Evolutionary conservation across 2,888 invertebrate species (phyloP), one percentile per base, ranked within the genome.

Genomic region (Neuroscelio doddi): DNA sequence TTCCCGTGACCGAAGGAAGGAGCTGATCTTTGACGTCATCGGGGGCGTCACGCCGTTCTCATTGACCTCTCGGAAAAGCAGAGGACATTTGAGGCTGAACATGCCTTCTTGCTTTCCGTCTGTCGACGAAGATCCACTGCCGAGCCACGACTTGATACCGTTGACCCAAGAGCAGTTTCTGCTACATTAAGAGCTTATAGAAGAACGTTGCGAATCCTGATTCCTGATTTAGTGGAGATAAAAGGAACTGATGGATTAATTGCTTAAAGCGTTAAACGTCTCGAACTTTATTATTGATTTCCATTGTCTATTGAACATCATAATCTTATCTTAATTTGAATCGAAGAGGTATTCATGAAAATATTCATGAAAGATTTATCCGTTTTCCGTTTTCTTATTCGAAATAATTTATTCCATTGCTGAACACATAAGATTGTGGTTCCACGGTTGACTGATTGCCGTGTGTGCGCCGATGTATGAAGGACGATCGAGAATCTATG

Each of bases 171-270:
- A 42, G 65, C 74, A 75, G 76, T 78, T 74, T 78, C 58, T 73
- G n/a, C n/a, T n/a, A n/a, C n/a, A n/a, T n/a, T n/a, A n/a, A n/a
- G 76, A 73, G 77, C 77, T 77, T 75, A 76, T 71, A 65, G 70
- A 47, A 56, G 75, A 76, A 75, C 75, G 74, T 70, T 74, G 71
- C 68, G 69, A 75, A 76, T 72, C 80, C 80, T 80, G 78, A 78
- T 79, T 76, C 21, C 21, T 5, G 21, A 21, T 21, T 21, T 5
- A n/a, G n/a, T n/a, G n/a, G n/a, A n/a, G n/a, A n/a, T 73, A 74
- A 75, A 71, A 68, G 71, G 69, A 75, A 74, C 74, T 69, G 70
- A 78, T 76, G 78, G 78, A 79, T 79, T 79, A 79, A 80, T 80
- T 75, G 73, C 76, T 71, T 64, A 74, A 77, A 79, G 80, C 76